Percentiles rank a stretch among this genome's conserved stretches.
These are phyloP conservation scores for Sminthurinus aureus DNA, from an alignment of 2,888 invertebrate genomes.

Conservation along the genomic window DNA sequence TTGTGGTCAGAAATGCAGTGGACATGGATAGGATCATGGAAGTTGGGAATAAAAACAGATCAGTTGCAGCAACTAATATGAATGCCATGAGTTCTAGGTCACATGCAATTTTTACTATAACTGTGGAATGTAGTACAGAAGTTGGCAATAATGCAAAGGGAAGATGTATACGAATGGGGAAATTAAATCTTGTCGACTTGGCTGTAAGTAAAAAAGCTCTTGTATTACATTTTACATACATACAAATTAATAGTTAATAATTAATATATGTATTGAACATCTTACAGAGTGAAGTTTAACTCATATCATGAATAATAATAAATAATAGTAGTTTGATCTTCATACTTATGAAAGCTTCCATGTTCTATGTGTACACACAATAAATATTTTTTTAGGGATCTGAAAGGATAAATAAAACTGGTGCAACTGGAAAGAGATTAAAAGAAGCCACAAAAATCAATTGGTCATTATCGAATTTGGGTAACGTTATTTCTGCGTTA, in stretches of 20 bases:
- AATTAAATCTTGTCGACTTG: slow-evolving; percentile 95
- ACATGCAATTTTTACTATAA: slow-evolving; percentile 98
- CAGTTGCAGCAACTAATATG: slow-evolving; percentile 94
- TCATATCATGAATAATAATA: too few species aligned
- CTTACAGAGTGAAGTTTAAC: neutral
- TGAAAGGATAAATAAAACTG: slow-evolving; percentile 96
- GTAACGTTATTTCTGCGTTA: slow-evolving; percentile 97
- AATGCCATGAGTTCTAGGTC: slow-evolving; percentile 95
- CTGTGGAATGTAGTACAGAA: slow-evolving; percentile 92
- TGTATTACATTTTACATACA: neutral
- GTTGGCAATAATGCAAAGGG: slow-evolving; percentile 67
- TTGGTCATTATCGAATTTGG: slow-evolving; percentile 93
- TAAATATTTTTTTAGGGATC: slow-evolving; percentile 82
- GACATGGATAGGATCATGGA: slow-evolving; percentile 95
- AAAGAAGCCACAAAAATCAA: slow-evolving; percentile 95
- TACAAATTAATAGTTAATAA: neutral
- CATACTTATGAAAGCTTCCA: too few species aligned
- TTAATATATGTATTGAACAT: neutral
- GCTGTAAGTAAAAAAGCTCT: slow-evolving; percentile 71
- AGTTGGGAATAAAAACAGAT: slow-evolving; percentile 94
- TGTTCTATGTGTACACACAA: neutral
- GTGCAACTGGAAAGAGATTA: slow-evolving; percentile 88
- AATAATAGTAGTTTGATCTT: too few species aligned
- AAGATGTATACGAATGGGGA: slow-evolving; percentile 80
- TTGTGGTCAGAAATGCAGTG: slow-evolving; percentile 97